Conservation (phyloP, 53 echinoderm and acorn worm genomes). For the Echinarachnius parma region DNA sequence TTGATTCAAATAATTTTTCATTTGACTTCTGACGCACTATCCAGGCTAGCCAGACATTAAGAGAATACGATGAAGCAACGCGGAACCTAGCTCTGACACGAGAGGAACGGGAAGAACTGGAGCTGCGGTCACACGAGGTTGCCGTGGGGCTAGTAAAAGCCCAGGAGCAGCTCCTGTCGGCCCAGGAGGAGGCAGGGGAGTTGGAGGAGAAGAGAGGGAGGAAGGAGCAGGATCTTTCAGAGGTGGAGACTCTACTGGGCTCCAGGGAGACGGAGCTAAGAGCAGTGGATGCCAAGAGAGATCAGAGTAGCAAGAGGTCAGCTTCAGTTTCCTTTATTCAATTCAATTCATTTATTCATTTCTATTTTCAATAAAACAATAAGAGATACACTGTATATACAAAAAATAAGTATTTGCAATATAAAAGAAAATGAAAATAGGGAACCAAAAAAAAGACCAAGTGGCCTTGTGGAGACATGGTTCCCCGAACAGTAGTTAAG, state of each 20-base stretch:
- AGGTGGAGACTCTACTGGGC: constrained; percentile 49
- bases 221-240: constrained; percentile 49
- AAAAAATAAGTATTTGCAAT: too few species aligned
- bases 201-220: constrained; percentile 62
- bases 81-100: constrained; percentile 6
- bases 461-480: too few species aligned
- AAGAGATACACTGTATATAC: neutral
- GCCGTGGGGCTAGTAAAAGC: constrained; percentile 60
- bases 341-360: neutral
- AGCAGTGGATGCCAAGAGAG: constrained; percentile 68
- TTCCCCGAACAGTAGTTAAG: too few species aligned
- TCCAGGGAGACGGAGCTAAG: constrained; percentile 64
- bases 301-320: constrained; percentile 38
- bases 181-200: constrained; percentile 62
- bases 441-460: too few species aligned
- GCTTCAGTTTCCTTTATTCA: constrained; percentile 21
- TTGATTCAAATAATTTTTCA: too few species aligned
- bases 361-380: neutral
- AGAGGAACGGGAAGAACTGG: constrained; percentile 18
- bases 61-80: constrained; percentile 13
- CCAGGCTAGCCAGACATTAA: constrained; percentile 12
- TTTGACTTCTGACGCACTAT: neutral
- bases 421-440: too few species aligned
- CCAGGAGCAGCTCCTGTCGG: constrained; percentile 34
- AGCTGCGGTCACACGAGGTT: constrained; percentile 51